Percentiles rank a stretch among this genome's conserved stretches.
These are phyloP conservation scores for Monarcha castaneiventris DNA, from an alignment of 2,113 vertebrate genomes.

Conservation along the genomic window DNA sequence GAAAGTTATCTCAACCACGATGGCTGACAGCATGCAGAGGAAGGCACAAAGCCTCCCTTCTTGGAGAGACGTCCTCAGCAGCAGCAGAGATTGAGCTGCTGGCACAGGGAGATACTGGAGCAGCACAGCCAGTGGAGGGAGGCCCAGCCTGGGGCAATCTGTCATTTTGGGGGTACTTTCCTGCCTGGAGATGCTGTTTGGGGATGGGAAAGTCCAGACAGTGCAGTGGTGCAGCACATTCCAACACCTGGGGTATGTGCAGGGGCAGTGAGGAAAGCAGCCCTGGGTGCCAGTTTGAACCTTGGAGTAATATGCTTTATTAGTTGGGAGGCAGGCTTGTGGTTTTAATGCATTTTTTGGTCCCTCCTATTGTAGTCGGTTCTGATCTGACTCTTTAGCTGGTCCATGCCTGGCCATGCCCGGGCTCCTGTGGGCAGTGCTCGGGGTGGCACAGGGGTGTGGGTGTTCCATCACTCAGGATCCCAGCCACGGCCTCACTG, in stretches of 20 bases:
- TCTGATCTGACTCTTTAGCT: neutral
- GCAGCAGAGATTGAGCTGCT: neutral
- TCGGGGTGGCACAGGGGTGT: fast-evolving
- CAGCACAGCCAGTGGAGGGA: neutral
- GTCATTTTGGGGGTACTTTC: neutral
- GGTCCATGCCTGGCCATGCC: neutral
- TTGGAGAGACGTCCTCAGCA: neutral
- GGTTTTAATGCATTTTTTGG: neutral
- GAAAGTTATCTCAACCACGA: neutral
- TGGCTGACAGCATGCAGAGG: neutral
- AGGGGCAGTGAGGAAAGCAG: neutral
- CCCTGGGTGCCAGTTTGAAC: neutral
- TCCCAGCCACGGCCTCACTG: neutral
- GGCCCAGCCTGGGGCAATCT: neutral
- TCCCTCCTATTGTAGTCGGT: neutral
- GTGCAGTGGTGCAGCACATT: neutral
- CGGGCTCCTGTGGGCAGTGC: fast-evolving
- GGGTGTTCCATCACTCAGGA: fast-evolving
- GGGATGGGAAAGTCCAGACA: neutral
- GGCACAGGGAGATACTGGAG: neutral
- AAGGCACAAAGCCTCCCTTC: neutral
- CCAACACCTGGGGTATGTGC: fast-evolving
- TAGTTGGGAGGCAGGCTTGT: neutral
- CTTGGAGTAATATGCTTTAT: neutral
- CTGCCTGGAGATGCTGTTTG: neutral